Base-by-base conservation (phyloP, 2,113 vertebrate genomes). In the Solenodon paradoxus region DNA sequence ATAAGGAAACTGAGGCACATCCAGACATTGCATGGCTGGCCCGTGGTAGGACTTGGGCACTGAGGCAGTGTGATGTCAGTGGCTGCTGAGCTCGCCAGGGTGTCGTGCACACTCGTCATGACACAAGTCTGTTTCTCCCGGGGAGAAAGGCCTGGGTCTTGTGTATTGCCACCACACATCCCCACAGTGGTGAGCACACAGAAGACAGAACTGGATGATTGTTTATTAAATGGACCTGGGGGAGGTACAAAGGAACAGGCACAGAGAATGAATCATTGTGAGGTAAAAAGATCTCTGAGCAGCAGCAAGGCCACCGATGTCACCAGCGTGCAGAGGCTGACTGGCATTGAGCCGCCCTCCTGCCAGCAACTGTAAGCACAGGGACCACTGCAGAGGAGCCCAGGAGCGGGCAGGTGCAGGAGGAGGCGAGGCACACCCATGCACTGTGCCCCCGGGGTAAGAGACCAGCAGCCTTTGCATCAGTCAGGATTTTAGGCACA, bases 211-310 rank as follows among this genome's bases (percentile, higher is more conserved):
- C 59, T 78, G 35, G 71, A 71, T 53, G 53, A 81, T 28, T 75
- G 35, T 61, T 55, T 59, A 42, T 79, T 63, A 83, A 74, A 55
- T 0, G 42, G 81, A 84, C 53, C 30, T 61, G 32, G 32, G 53
- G 10, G 30, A 72, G n/a, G 30, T 20, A n/a, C 8, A 19, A 72
- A 83, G 64, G 40, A 82, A 40, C 26, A 24, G 51, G 13, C 28
- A 24, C 3, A 28, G 6, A 32, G 40, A 81, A 11, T 5, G 38
- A 69, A 30, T 47, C 64, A 15, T 30, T 24, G 2, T 0, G 5
- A 51, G 57, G n/a, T 71, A 38, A 68, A 88, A 86, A 57, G 40
- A 66, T 92, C 38, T 94, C 42, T 42, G 53, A 92, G 83, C n/a
- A 49, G n/a, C 47, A 7, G 13, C 55, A 59, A 68, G 55, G 40